Evolutionary conservation across 1,140 invertebrate genomes (phyloP), one percentile per base, ranked within the genome.

Genomic region (Calycopis cecrops): DNA sequence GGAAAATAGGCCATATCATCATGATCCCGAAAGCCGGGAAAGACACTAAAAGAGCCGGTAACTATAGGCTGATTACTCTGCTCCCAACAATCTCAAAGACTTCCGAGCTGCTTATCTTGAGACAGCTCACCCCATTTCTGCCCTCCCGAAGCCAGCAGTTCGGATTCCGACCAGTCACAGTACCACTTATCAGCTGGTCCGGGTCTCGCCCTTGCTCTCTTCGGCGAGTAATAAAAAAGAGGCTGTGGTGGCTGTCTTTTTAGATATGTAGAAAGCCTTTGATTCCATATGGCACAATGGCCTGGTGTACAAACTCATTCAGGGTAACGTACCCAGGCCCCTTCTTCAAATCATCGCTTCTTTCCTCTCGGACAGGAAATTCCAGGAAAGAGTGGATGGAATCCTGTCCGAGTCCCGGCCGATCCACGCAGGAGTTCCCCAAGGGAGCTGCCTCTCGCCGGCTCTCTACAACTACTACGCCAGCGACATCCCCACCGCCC

Each of bases 61-160:
- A 61, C 44, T 76, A 76, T 48, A 59, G 78, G 12, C 74, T 76
- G 0, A 81, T 81, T 17, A 76, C 71, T 0, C 65, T 80, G 8
- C 64, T 79, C 1, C n/a, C 59, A 0, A 52, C 48, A 18, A 16
- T 74, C 7, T 59, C 56, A 0, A 81, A 79, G 59, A 3, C 73
- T 2, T 76, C 74, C 18, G 76, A 81, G 51, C 56, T 47, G 11
- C 60, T 77, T 0, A 48, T 83, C 12, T 60, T 74, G n/a, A 52
- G 9, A 8, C 57, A 67, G 7, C 28, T 69, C 8, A n/a, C 0
- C 0, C 64, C 57, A 0, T 49, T 48, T 16, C 28, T 66, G 0
- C 9, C 38, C 1, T 52, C 53, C 1, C 35, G 62, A 0, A 40
- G 49, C 6, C 69, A 79, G 40, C 76, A 86, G 44, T 73, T 72